Evolutionary conservation across 2,113 vertebrate species (phyloP), one percentile per base, ranked within the genome.

Genomic region (Saguinus imperator): DNA sequence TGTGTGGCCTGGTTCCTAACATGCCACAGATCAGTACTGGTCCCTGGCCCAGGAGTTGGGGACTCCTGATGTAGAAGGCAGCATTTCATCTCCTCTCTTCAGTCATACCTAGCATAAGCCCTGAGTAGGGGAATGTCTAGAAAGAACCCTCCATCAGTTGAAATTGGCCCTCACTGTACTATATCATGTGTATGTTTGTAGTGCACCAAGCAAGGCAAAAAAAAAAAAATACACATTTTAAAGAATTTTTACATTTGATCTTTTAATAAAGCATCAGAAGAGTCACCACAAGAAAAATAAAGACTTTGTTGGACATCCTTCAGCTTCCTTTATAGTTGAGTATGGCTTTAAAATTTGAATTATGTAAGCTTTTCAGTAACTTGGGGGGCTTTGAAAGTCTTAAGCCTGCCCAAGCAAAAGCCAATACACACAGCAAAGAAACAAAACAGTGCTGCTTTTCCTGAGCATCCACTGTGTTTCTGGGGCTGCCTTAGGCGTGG

Each of bases 231-330:
- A 66, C 43, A 52, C 20, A 77, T 73, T 94, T 87, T 35, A 75
- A 70, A 52, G 8, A 72, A 32, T n/a, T 85, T 77, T 91, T 55
- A 57, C 52, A 64, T 80, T 84, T 94, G 40, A 64, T 80, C 37
- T 50, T 95, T 89, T 94, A 66, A 81, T 77, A 76, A 87, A 93
- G 50, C 66, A 37, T 82, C 29, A n/a, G 87, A 35, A 6, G 20
- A 75, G 72, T 70, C 35, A 70, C n/a, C 57, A 45, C 40, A 29
- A 94, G 81, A 76, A 94, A 85, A 85, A 52, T 23, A 81, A 92
- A 55, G 40, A 72, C 12, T 75, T 48, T 87, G 6, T 50, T 73
- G 29, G 37, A 45, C 20, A 64, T 96, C 89, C 52, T 50, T 68
- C 58, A 50, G n/a, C 37, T 79, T 72, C 17, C 18, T 88, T 94